These are phyloP conservation scores for Lordiphosa clarofinis DNA, from an alignment of 1,140 invertebrate species.

Conservation along the genomic window DNA sequence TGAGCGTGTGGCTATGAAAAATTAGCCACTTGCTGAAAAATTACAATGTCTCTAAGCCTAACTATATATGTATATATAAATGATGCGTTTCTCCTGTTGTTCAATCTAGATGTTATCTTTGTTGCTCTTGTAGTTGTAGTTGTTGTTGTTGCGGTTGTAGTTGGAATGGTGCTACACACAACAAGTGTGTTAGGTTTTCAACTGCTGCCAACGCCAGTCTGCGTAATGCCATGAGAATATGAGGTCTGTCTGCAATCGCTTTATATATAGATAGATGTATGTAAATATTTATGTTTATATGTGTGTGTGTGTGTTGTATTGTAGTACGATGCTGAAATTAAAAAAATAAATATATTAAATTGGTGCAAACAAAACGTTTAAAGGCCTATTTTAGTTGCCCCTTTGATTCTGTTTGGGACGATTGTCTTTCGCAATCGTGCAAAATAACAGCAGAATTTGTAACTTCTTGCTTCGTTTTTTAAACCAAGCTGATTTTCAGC, in stretches of 20 bases:
- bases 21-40: slow-evolving; percentile 73
- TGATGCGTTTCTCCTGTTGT: slow-evolving; percentile 23
- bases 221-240: slow-evolving; percentile 44
- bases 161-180: slow-evolving; percentile 70
- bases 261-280: slow-evolving; percentile 31
- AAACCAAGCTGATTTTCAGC: too few species aligned
- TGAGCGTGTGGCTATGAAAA: slow-evolving; percentile 72
- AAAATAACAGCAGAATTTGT: too few species aligned
- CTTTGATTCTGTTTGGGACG: too few species aligned
- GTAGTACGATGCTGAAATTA: slow-evolving; percentile 40
- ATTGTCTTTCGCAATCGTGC: too few species aligned
- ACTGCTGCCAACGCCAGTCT: slow-evolving; percentile 28
- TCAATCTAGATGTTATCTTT: slow-evolving; percentile 9
- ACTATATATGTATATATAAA: slow-evolving; percentile 48
- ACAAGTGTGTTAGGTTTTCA: slow-evolving; percentile 45
- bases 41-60: slow-evolving; percentile 63
- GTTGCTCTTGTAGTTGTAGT: slow-evolving; percentile 9
- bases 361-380: too few species aligned
- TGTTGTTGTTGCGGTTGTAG: slow-evolving; percentile 20
- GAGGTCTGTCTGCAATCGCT: slow-evolving; percentile 28
- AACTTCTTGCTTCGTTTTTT: too few species aligned
- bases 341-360: too few species aligned
- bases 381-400: too few species aligned
- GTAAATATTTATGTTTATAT: slow-evolving; percentile 17
- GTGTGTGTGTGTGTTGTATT: slow-evolving; percentile 41